Evolutionary conservation across 2,888 invertebrate genomes (phyloP).

Genomic region (Lithophane ornitopus): DNA sequence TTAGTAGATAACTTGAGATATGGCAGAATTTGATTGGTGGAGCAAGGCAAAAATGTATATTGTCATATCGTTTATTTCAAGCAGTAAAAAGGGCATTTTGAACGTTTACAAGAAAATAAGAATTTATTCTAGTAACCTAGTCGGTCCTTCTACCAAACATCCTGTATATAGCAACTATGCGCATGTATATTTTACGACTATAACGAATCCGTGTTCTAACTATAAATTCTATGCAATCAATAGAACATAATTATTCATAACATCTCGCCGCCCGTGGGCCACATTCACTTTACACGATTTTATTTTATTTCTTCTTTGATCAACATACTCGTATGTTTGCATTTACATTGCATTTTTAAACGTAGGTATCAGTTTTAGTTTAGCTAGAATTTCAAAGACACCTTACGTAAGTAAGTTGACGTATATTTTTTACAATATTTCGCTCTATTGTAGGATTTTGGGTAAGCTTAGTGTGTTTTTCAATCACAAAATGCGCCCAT

Average conservation of each 20-base stretch:
- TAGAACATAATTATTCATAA: constrained; percentile 47
- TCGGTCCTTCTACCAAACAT: too few species aligned
- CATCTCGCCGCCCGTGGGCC: constrained; percentile 30
- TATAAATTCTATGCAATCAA: constrained; percentile 54
- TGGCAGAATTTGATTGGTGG: too few species aligned
- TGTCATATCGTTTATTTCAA: too few species aligned
- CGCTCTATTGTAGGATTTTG: not conserved
- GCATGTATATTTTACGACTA: constrained; percentile 22
- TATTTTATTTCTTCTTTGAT: constrained; percentile 33
- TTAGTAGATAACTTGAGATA: too few species aligned
- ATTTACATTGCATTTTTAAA: constrained; percentile 8
- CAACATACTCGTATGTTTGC: constrained; percentile 11
- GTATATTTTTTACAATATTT: not conserved
- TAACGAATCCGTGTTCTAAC: constrained; percentile 21
- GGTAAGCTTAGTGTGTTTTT: not conserved
- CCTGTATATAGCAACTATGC: not conserved
- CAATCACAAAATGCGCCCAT: not conserved
- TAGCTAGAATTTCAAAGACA: not conserved
- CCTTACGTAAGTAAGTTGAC: too few species aligned
- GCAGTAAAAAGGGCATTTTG: too few species aligned
- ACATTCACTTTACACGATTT: constrained; percentile 8
- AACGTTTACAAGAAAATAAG: too few species aligned
- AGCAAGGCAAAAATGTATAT: too few species aligned
- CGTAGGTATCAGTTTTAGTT: not conserved
- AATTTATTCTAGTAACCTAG: too few species aligned